These are phyloP conservation scores for Rousettus madagascariensis DNA, from an alignment of 2,797 vertebrate genomes.

Conservation along the genomic window DNA sequence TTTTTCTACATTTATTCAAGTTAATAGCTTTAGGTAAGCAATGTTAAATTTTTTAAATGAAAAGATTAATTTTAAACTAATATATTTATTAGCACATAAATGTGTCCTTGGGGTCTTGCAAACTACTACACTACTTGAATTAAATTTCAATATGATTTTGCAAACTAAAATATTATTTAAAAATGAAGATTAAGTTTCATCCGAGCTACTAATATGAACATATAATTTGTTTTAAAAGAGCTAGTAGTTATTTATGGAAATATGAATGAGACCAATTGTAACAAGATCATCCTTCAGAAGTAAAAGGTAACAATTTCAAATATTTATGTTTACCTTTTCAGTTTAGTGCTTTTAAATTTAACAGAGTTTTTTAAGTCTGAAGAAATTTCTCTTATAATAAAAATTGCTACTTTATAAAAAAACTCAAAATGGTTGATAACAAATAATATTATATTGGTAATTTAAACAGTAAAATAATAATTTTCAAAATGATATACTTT, in stretches of 20 bases:
- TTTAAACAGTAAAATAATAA: neutral
- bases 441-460: neutral
- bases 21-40: neutral
- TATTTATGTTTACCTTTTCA: neutral
- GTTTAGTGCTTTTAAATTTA: neutral
- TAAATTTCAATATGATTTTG: neutral
- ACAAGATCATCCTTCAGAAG: neutral
- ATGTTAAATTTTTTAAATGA: neutral
- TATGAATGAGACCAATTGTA: neutral
- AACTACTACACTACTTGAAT: neutral
- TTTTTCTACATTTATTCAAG: neutral
- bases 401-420: neutral
- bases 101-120: neutral
- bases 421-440: neutral
- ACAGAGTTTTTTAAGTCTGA: neutral
- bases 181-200: neutral
- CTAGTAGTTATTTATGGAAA: neutral
- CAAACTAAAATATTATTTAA: neutral
- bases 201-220: neutral
- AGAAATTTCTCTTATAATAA: neutral
- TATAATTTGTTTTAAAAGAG: neutral
- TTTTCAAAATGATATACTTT: neutral
- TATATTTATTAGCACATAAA: neutral
- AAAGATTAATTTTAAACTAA: neutral
- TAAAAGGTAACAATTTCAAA: neutral